Percentiles rank a stretch among this genome's conserved stretches.
Conservation (phyloP, 2,888 invertebrate species). For the Nebria brevicollis region DNA sequence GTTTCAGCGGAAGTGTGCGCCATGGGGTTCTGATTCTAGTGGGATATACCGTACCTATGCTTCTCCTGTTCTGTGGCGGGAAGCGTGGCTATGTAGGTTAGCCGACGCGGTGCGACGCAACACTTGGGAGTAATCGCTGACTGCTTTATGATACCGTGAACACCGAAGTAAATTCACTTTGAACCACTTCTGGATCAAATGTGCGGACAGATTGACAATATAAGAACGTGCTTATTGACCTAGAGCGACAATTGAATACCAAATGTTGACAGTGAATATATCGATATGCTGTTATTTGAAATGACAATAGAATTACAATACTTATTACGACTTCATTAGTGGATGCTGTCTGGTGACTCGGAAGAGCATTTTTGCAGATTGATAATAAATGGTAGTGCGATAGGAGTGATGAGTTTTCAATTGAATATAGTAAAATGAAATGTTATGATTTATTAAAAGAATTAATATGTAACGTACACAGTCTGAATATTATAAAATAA, state of each 20-base stretch:
- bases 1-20: conserved; percentile 11
- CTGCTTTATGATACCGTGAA: background rate
- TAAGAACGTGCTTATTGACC: no score
- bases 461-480: no score
- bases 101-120: background rate
- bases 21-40: background rate
- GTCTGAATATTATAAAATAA: no score
- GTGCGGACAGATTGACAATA: background rate
- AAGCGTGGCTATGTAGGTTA: background rate
- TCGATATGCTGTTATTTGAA: background rate
- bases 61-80: background rate
- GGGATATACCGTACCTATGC: background rate
- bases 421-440: no score
- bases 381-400: no score
- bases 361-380: no score
- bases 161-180: background rate
- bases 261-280: background rate
- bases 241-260: background rate
- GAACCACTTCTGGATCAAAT: background rate
- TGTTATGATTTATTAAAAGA: no score
- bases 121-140: background rate
- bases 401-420: no score
- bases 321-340: no score
- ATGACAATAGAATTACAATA: background rate
- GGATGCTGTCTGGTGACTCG: no score